Evolutionary conservation across 2,113 vertebrate species (phyloP), one percentile per base, ranked within the genome.

Genomic region (Platanista minor): DNA sequence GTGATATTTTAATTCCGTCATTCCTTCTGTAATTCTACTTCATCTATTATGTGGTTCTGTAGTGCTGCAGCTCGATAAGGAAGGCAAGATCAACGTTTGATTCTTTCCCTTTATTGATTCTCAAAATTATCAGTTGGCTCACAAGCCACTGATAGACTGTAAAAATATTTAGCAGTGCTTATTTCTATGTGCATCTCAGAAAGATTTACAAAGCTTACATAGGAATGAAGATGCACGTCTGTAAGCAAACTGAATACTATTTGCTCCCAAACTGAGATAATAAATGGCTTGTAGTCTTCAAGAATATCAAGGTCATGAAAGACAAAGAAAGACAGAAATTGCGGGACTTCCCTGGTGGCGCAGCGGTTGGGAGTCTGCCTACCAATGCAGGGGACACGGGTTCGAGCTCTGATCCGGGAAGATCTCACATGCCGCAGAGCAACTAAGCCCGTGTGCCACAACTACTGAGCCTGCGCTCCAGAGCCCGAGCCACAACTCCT

Each of bases 241-340:
- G 8, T 75, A 75, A 87, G 66, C 21, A 77, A 75, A 69, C 43
- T 82, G 33, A 83, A 87, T 88, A 78, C 18, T 31, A 43, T 71
- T 36, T 92, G 43, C 36, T 88, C 43, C 20, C 29, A 41, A 91
- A 78, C 10, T 82, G 67, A 83, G 59, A 27, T 67, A 88, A 72
- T 64, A 89, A 85, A 88, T 64, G 86, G 31, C 20, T 92, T 89
- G 33, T 67, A 52, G 23, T 88, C 33, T 71, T 90, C 11, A 71
- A 64, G 71, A 95, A 84, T 94, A 89, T 92, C 84, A 80, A 81
- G 78, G 54, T 64, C 80, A 59, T 49, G 20, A 78, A 87, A 77
- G 77, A 91, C 49, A 69, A 75, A 90, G 54, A 61, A 75, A 91
- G 69, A 78, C 18, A 20, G 27, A 95, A 54, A 49, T 49, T 14